Percentiles rank a stretch among this genome's conserved stretches.
These are phyloP conservation scores for Antigone vipio DNA, from an alignment of 2,113 vertebrate genomes.

Conservation along the genomic window DNA sequence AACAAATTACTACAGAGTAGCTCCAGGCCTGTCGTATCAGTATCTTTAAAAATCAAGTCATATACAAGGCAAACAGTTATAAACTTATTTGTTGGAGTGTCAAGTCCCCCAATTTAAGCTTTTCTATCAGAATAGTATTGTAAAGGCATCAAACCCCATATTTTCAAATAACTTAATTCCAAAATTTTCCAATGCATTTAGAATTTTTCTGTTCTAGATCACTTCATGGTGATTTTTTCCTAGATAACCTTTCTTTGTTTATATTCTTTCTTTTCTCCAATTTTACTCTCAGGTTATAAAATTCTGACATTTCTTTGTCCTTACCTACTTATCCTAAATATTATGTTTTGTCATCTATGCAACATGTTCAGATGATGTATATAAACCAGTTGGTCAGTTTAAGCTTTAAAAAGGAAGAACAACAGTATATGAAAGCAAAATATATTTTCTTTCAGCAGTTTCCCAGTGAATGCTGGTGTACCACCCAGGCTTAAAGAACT, in stretches of 20 bases:
- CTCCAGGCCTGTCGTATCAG: neutral
- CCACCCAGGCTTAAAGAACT: constrained; percentile 20
- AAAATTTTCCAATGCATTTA: neutral
- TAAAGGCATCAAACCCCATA: neutral
- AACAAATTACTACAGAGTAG: neutral
- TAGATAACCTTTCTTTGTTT: neutral
- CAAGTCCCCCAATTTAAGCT: neutral
- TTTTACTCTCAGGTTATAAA: neutral
- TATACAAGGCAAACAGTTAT: neutral
- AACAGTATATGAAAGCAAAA: neutral
- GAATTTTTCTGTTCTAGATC: neutral
- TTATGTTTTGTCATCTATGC: neutral
- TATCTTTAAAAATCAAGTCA: neutral
- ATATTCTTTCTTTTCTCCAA: neutral
- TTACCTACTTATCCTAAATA: neutral
- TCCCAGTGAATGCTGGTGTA: neutral
- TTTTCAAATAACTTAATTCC: neutral
- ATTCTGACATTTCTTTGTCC: neutral
- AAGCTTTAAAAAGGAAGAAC: neutral
- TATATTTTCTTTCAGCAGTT: neutral
- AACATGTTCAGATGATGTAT: neutral
- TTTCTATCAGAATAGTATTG: neutral
- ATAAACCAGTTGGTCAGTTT: neutral
- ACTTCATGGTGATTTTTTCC: neutral
- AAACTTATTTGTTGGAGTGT: neutral